These are phyloP conservation scores for Crotalus tigris DNA, from an alignment of 2,113 vertebrate species.

Conservation along the genomic window DNA sequence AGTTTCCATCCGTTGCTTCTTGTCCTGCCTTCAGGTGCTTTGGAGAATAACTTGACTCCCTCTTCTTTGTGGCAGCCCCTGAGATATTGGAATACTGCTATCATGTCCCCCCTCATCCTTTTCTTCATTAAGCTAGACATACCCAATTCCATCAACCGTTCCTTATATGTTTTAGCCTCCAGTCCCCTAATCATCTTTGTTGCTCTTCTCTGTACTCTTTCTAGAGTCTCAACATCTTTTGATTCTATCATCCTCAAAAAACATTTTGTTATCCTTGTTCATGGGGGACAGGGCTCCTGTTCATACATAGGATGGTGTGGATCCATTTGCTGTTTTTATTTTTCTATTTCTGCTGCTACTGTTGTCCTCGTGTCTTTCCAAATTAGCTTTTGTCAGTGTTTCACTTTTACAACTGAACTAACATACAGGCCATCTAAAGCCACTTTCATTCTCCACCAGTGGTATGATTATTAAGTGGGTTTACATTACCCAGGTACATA, in stretches of 20 bases:
- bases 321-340: neutral
- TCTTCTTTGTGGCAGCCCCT: too few species aligned
- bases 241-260: neutral
- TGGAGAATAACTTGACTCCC: too few species aligned
- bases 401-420: neutral
- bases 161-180: too few species aligned
- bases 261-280: neutral
- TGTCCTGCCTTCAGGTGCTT: too few species aligned
- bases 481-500: neutral
- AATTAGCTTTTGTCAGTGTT: neutral
- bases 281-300: neutral
- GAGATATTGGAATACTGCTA: too few species aligned
- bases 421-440: neutral
- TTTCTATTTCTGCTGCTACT: neutral
- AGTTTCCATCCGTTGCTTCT: too few species aligned
- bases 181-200: too few species aligned
- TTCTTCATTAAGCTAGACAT: too few species aligned
- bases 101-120: too few species aligned
- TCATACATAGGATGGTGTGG: neutral
- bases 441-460: neutral
- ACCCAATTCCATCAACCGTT: too few species aligned
- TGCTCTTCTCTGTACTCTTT: too few species aligned
- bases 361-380: neutral
- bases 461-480: neutral
- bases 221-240: neutral